A percentile compares a stretch with the other conserved stretches of the same genome.
Evolutionary conservation across 1,140 invertebrate genomes (phyloP).

Genomic region (Drosophila chauvacae): DNA sequence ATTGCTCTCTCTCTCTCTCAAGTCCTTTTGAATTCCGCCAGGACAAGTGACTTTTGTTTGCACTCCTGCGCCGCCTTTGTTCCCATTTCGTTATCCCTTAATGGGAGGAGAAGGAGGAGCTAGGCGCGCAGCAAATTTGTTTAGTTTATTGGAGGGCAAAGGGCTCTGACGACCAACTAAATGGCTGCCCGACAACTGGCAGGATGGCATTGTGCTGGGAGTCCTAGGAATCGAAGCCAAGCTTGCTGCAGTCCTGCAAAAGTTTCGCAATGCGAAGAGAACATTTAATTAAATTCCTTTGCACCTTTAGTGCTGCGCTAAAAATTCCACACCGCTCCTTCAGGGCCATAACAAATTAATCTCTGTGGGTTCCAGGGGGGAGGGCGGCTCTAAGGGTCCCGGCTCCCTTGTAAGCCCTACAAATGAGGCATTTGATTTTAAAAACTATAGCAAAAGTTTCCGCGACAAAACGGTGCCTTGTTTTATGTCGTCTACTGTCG

Average conservation of each 20-base stretch:
- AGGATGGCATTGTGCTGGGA: conserved; percentile 47
- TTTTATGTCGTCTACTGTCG: conserved; percentile 64
- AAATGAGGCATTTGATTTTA: conserved; percentile 78
- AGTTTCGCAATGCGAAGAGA: conserved; percentile 65
- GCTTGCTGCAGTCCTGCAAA: conserved; percentile 51
- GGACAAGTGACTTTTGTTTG: conserved; percentile 27
- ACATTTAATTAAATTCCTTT: conserved; percentile 83
- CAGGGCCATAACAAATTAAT: conserved; percentile 75
- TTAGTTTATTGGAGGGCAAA: conserved; percentile 59
- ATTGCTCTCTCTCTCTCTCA: too few relatives aligned
- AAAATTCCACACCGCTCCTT: conserved; percentile 68
- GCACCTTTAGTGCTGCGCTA: conserved; percentile 82
- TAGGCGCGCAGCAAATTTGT: conserved; percentile 64
- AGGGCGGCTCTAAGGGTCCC: too few relatives aligned
- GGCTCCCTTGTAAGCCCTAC: conserved; percentile 53
- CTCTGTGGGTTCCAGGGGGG: conserved; percentile 60
- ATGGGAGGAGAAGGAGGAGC: not conserved
- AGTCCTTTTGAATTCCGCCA: not conserved
- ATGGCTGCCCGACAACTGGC: conserved; percentile 48
- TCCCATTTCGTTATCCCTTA: conserved; percentile 19
- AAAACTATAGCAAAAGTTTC: conserved; percentile 73
- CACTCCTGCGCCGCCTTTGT: conserved; percentile 13
- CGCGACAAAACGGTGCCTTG: conserved; percentile 60
- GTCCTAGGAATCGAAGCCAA: not conserved
- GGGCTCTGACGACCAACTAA: conserved; percentile 26